A percentile compares a stretch with the other conserved stretches of the same genome.
Evolutionary conservation across 2,113 vertebrate species (phyloP).

Genomic region (Caretta caretta): DNA sequence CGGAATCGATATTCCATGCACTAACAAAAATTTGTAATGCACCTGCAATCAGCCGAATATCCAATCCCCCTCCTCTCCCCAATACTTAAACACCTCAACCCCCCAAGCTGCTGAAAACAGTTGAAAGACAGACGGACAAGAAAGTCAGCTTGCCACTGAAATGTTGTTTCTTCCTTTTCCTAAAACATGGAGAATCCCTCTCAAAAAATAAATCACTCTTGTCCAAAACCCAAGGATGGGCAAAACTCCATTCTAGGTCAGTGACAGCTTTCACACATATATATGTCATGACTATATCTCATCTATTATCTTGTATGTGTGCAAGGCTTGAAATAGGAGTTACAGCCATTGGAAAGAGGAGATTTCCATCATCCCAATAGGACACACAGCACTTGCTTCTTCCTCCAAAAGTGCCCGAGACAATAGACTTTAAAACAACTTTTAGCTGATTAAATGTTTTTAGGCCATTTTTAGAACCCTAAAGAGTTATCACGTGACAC

Average conservation of each 20-base stretch:
- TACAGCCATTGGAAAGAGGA: background rate
- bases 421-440: background rate
- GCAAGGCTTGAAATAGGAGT: background rate
- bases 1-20: background rate
- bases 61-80: background rate
- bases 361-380: background rate
- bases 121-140: background rate
- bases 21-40: background rate
- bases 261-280: background rate
- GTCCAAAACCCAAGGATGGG: background rate
- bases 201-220: background rate
- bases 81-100: background rate
- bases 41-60: background rate
- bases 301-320: background rate
- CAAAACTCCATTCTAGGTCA: background rate
- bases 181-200: background rate
- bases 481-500: background rate
- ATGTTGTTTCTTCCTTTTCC: background rate
- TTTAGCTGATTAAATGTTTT: background rate
- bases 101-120: background rate
- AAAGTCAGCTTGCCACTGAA: background rate
- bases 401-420: background rate
- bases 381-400: background rate
- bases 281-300: background rate
- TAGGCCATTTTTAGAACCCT: background rate